Evolutionary conservation across 2,888 invertebrate genomes (phyloP).

Genomic region (Agonopterix subpropinquella): DNA sequence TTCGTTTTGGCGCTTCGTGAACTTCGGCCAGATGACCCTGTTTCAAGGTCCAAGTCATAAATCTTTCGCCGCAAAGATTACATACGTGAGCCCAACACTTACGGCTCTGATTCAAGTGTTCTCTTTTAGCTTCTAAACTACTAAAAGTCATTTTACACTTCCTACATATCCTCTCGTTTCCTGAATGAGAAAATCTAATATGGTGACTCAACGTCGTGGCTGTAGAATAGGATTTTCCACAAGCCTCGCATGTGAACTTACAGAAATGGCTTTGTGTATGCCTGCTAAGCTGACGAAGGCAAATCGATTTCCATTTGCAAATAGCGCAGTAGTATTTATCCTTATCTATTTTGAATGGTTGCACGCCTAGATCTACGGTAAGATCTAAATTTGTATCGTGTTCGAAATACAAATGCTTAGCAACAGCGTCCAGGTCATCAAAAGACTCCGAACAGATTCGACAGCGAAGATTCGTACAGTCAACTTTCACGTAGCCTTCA

Average conservation of each 20-base stretch:
- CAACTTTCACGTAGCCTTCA: conserved; percentile 57
- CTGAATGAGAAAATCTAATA: conserved; percentile 18
- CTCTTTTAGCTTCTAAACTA: neutral
- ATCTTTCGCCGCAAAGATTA: conserved; percentile 48
- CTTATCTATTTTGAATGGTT: conserved; percentile 51
- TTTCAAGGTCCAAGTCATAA: conserved; percentile 46
- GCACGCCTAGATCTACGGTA: conserved; percentile 41
- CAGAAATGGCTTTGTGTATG: conserved; percentile 58
- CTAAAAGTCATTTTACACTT: neutral
- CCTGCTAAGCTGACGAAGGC: conserved; percentile 48
- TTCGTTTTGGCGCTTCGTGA: conserved; percentile 42
- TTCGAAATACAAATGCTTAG: conserved; percentile 38
- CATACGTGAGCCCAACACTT: conserved; percentile 57
- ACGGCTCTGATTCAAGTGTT: conserved; percentile 38
- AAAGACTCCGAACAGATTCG: conserved; percentile 39
- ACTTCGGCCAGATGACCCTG: conserved; percentile 42
- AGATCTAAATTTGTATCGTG: conserved; percentile 42
- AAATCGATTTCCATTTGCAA: conserved; percentile 41
- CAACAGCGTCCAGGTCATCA: conserved; percentile 37
- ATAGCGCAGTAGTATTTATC: conserved; percentile 46
- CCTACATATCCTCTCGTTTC: neutral
- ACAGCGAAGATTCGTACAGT: conserved; percentile 52
- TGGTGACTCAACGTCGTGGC: conserved; percentile 49
- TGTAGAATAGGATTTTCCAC: conserved; percentile 57
- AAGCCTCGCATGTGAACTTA: conserved; percentile 56